A percentile compares a stretch with the other conserved stretches of the same genome.
Evolutionary conservation across 2,113 vertebrate genomes (phyloP).

Genomic region (Pachycephala philippinensis): DNA sequence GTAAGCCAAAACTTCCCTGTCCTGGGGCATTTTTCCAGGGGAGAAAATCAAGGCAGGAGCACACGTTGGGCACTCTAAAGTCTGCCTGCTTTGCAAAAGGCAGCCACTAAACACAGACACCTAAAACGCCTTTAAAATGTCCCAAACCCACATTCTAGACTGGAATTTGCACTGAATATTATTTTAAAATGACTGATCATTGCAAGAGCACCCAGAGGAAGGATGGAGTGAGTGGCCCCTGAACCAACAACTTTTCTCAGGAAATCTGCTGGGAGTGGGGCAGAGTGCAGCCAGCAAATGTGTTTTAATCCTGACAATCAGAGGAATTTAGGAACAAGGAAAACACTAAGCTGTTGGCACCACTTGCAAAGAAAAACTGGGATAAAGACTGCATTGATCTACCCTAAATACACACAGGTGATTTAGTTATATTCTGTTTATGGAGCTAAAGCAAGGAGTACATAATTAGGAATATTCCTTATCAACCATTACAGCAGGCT

Average conservation of each 20-base stretch:
- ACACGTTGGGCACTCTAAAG: neutral
- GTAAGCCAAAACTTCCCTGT: neutral
- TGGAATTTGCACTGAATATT: neutral
- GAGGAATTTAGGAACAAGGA: neutral
- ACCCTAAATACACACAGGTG: accelerated
- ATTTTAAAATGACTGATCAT: neutral
- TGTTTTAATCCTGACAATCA: neutral
- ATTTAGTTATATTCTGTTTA: neutral
- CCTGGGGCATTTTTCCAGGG: neutral
- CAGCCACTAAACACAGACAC: neutral
- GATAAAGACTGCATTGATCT: neutral
- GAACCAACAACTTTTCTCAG: neutral
- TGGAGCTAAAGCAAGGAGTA: neutral
- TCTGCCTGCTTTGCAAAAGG: neutral
- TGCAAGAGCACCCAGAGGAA: neutral
- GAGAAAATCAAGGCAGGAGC: neutral
- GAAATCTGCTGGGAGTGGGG: neutral
- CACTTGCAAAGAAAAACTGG: neutral
- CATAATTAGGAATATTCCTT: neutral
- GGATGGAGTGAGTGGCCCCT: neutral
- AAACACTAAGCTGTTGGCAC: neutral
- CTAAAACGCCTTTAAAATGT: neutral
- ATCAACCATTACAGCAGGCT: neutral
- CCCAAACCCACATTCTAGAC: neutral
- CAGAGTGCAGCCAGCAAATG: neutral